These are phyloP conservation scores for Eremophila alpestris DNA, from an alignment of 2,797 vertebrate genomes.

Conservation along the genomic window DNA sequence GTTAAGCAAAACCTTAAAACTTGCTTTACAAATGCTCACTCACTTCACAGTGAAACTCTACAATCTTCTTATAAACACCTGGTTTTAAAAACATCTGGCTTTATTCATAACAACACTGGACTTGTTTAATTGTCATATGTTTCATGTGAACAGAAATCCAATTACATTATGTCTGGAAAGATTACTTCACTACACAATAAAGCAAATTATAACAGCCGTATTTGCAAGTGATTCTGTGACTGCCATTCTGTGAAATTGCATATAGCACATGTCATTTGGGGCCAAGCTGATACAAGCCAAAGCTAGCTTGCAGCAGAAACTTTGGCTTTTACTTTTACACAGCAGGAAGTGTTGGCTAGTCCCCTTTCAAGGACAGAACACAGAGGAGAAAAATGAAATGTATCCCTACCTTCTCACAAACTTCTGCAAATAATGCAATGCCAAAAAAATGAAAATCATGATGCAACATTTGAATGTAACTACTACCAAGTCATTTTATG, in stretches of 20 bases:
- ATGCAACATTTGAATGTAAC: not conserved
- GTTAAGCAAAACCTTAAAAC: not conserved
- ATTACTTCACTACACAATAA: slow-evolving; percentile 66
- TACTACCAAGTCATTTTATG: not conserved
- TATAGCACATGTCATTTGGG: not conserved
- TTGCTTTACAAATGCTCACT: slow-evolving; percentile 6
- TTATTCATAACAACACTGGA: slow-evolving; percentile 40
- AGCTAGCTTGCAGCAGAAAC: not conserved
- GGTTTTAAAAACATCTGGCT: not conserved
- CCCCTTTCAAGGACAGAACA: not conserved
- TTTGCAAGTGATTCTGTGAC: slow-evolving; percentile 51
- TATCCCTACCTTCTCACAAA: not conserved
- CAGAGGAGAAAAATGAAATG: not conserved
- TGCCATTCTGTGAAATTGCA: slow-evolving; percentile 63
- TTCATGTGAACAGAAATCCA: slow-evolving; percentile 68
- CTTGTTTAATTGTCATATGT: slow-evolving; percentile 51
- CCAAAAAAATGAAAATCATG: not conserved
- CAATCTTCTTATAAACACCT: slow-evolving; percentile 35
- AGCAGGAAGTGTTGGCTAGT: slow-evolving; percentile 50
- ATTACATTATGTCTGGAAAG: slow-evolving; percentile 70
- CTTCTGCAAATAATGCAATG: not conserved
- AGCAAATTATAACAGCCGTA: slow-evolving; percentile 65
- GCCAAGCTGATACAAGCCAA: not conserved
- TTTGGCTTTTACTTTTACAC: slow-evolving; percentile 28
- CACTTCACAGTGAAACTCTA: slow-evolving; percentile 14